phyloP scores from a whole-genome alignment of 2,888 invertebrate species.

The Ochropacha duplaris region DNA sequence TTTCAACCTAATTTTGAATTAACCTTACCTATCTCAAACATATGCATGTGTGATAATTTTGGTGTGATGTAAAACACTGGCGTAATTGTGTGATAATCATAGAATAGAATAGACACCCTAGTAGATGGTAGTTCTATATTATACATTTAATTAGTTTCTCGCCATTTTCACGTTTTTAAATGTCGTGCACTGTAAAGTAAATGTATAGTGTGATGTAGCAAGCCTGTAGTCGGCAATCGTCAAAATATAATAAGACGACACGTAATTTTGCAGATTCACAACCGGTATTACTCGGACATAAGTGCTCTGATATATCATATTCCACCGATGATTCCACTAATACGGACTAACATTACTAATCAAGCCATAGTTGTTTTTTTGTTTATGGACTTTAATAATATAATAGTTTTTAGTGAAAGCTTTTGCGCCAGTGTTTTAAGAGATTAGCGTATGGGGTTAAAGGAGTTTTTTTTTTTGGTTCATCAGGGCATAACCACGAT shows the following conservation, averaged over 20 bases:
- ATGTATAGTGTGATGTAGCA: constrained; percentile 20
- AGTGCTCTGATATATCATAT: constrained; percentile 48
- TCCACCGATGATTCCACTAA: constrained; percentile 57
- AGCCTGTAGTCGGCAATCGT: constrained; percentile 20
- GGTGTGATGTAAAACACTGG: constrained; percentile 62
- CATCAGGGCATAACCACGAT: constrained; percentile 67
- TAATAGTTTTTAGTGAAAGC: constrained; percentile 48
- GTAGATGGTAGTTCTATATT: constrained; percentile 42
- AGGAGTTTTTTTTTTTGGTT: constrained; percentile 63
- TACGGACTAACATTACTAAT: constrained; percentile 51
- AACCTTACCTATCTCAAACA: neutral
- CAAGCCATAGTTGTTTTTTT: constrained; percentile 33
- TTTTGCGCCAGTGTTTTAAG: constrained; percentile 67
- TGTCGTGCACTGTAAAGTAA: constrained; percentile 49
- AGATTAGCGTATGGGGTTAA: constrained; percentile 51
- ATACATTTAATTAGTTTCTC: neutral
- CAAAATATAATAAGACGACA: constrained; percentile 45
- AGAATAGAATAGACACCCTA: constrained; percentile 47
- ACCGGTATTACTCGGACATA: constrained; percentile 58
- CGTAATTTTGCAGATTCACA: constrained; percentile 73
- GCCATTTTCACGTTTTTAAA: constrained; percentile 16
- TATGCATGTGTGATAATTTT: constrained; percentile 49
- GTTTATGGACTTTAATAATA: constrained; percentile 31
- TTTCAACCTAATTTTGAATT: neutral
- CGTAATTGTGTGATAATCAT: constrained; percentile 68